Conservation (phyloP, 2,113 vertebrate genomes). For the Piaya cayana region DNA sequence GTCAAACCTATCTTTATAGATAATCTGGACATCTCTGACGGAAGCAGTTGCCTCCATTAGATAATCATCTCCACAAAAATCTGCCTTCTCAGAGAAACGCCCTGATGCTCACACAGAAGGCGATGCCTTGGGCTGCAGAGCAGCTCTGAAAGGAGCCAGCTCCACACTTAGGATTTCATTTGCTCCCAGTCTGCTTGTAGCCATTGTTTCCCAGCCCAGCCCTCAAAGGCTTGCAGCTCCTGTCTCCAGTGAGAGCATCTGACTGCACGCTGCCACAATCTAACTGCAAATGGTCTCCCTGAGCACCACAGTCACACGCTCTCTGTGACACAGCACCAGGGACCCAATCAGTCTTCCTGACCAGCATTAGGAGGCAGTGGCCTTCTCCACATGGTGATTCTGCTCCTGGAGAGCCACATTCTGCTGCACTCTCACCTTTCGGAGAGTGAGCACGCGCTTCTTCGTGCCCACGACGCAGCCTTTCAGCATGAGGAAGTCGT, state of each 20-base stretch:
- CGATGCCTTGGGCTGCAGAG: not conserved
- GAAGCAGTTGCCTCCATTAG: not conserved
- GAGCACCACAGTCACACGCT: not conserved
- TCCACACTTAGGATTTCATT: not conserved
- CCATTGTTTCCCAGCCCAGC: not conserved
- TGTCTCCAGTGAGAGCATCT: not conserved
- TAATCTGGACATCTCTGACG: not conserved
- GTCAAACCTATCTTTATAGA: not conserved
- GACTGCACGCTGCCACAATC: not conserved
- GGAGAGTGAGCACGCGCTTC: constrained; percentile 82
- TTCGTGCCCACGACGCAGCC: constrained; percentile 83
- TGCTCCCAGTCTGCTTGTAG: not conserved
- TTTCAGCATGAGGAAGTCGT: constrained; percentile 84
- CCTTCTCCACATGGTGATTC: fast-evolving
- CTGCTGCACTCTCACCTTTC: constrained; percentile 71
- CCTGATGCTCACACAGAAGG: not conserved
- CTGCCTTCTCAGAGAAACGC: not conserved
- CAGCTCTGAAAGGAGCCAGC: not conserved
- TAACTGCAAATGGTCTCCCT: fast-evolving
- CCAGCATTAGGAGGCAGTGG: not conserved
- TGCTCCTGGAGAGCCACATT: no score
- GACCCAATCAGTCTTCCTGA: fast-evolving
- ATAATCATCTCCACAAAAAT: not conserved
- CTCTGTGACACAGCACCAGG: not conserved
- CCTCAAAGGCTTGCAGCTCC: not conserved